Evolutionary conservation across 2,888 invertebrate genomes (phyloP), one percentile per base, ranked within the genome.

Genomic region (Hemaris fuciformis): DNA sequence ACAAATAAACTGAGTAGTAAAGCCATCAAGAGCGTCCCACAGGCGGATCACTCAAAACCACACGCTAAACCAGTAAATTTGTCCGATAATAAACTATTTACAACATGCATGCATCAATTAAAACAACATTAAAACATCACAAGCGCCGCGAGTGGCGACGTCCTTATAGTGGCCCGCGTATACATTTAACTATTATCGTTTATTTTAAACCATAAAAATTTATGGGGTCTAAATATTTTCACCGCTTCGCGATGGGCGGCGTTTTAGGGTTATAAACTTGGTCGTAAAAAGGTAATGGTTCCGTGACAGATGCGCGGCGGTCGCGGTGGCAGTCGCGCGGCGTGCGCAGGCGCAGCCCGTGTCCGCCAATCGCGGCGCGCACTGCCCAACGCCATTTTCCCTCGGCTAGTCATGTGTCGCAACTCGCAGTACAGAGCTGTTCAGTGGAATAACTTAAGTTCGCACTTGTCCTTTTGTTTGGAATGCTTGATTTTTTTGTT

Each of bases 141-240:
- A 85, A 72, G 67, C 18, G 42, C 82, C 84, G 84, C 65, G 60
- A n/a, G 38, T n/a, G n/a, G 38, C 10, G 38, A 80, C 83, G 70
- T 67, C 76, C 77, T 77, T 76, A 80, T n/a, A 81, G 76, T 73
- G 72, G 71, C 74, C n/a, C 43, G n/a, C n/a, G n/a, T n/a, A n/a
- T 27, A 60, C 60, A 83, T 86, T 84, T 85, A 83, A 85, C 81
- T 81, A 86, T 83, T 84, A 87, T 80, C 80, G 79, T 83, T 79
- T 83, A 80, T 81, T 80, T 75, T 69, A 68, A 75, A 76, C 81
- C 79, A 82, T 88, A 88, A 88, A 88, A 84, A 80, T 80, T 84
- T 84, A 88, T 84, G 73, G 84, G 78, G 79, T 83, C 84, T 87
- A 87, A 89, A 88, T 88, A 87, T 87, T 86, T 85, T 83, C 81